A percentile compares a stretch with the other conserved stretches of the same genome.
Conservation (phyloP, 1,140 invertebrate species). For the Magallana angulata region DNA sequence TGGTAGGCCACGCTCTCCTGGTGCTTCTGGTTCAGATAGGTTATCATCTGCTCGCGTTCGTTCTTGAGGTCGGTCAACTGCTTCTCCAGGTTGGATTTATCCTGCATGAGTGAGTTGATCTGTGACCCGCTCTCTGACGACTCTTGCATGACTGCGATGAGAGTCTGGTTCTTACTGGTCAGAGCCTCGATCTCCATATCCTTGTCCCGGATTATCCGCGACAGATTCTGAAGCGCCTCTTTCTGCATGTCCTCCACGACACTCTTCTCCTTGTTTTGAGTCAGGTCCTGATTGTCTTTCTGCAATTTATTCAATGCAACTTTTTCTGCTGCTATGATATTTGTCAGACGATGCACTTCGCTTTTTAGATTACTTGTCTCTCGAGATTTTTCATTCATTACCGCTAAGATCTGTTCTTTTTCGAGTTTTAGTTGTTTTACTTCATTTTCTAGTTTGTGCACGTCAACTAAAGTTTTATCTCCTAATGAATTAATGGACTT, state of each 20-base stretch:
- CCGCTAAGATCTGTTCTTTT: constrained; percentile 79
- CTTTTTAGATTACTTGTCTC: constrained; percentile 78
- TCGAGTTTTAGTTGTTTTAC: constrained; percentile 73
- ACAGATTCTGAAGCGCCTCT: constrained; percentile 79
- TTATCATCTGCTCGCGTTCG: constrained; percentile 88
- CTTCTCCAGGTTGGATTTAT: constrained; percentile 77
- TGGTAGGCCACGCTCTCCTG: constrained; percentile 91
- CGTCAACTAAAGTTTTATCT: constrained; percentile 66
- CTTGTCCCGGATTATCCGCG: constrained; percentile 79
- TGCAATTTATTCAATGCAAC: constrained; percentile 77
- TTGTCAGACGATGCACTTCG: constrained; percentile 79
- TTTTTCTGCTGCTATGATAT: constrained; percentile 77
- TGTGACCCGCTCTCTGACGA: constrained; percentile 66
- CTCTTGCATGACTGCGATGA: constrained; percentile 79
- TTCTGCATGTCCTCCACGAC: constrained; percentile 77
- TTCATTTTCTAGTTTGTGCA: constrained; percentile 75
- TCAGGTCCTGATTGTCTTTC: constrained; percentile 74
- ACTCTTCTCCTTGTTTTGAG: constrained; percentile 62
- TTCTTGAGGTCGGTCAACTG: constrained; percentile 75
- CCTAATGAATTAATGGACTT: constrained; percentile 65
- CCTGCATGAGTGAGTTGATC: constrained; percentile 73
- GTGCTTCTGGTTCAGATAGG: constrained; percentile 88
- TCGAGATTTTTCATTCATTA: constrained; percentile 79
- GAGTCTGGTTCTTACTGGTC: constrained; percentile 78
- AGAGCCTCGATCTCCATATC: constrained; percentile 81